Evolutionary conservation across 2,888 invertebrate species (phyloP).

Genomic region (Phaedon cochleariae): DNA sequence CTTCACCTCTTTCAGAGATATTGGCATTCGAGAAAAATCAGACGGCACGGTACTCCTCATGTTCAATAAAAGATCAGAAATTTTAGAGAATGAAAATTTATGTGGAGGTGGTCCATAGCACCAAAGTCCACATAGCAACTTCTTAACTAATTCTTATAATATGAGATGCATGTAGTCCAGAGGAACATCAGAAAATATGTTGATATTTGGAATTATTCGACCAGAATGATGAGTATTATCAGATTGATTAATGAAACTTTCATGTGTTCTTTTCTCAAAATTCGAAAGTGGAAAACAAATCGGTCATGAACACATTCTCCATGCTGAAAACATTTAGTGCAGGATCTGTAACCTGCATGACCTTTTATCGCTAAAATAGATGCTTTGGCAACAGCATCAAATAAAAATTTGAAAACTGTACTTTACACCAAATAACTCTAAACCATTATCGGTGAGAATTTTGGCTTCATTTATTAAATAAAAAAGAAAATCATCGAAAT

Average conservation of each 20-base stretch:
- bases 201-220: conserved; percentile 23
- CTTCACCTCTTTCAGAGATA: not conserved
- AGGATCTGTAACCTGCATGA: conserved; percentile 17
- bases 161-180: conserved; percentile 35
- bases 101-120: conserved; percentile 14
- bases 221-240: conserved; percentile 33
- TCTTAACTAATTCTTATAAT: not conserved
- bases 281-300: conserved; percentile 28
- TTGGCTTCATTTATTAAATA: not conserved
- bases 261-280: conserved; percentile 29
- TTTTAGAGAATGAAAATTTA: conserved; percentile 3
- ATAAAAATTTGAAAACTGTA: conserved; percentile 10
- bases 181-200: conserved; percentile 30
- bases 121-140: conserved; percentile 12
- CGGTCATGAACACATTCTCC: conserved; percentile 16
- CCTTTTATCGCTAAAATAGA: conserved; percentile 16
- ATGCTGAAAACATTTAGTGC: conserved; percentile 30
- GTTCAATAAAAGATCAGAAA: conserved; percentile 10
- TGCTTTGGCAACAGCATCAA: conserved; percentile 17
- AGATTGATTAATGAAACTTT: conserved; percentile 23
- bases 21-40: conserved; percentile 16
- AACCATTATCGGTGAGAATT: conserved; percentile 3
- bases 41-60: conserved; percentile 9
- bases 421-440: conserved; percentile 8
- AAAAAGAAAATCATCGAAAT: conserved; percentile 4